Evolutionary conservation across 2,888 invertebrate genomes (phyloP), one percentile per base, ranked within the genome.

Genomic region (Dicroscelio sp.): DNA sequence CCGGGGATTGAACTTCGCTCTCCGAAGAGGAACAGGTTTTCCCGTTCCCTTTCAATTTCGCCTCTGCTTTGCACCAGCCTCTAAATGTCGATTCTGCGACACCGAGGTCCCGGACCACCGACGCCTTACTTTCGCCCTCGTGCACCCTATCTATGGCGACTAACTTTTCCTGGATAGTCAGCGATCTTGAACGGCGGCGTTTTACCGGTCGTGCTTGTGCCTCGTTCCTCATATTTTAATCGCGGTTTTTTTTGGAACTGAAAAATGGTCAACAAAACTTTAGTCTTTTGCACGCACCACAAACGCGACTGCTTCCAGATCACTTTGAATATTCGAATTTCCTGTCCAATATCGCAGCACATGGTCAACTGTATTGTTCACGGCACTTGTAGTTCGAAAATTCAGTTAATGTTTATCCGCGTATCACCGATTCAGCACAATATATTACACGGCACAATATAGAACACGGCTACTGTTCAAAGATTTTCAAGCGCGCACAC

Each of bases 11-110:
- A 0, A 75, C 90, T 2, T 90, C 90, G 55, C 90, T 84, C 38
- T 87, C 90, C 2, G 96, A 95, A 0, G 86, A 83, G 4, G 76
- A 82, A 6, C 76, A 69, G 0, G 82, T 20, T 43, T 82, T 86
- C 0, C 76, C 0, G 95, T 95, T 14, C 96, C 98, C 97, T 93
- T 98, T 97, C 4, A 98, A 97, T 96, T 98, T 98, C 94, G 98
- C 98, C 96, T 98, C 98, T 96, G 98, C 98, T 96, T 99, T 99
- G 97, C 98, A 99, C 99, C 99, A 99, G 87, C 99, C 99, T 3
- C 99, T 97, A 23, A 99, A 97, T 12, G 99, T 99, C 2, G 98
- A 98, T 96, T 99, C 99, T 0, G 99, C 98, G 25, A 99, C 98
- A 48, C 98, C 98, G 95, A 98, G 98, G 96, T 98, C 98, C 3